These are phyloP conservation scores for Acanthisitta chloris DNA, from an alignment of 2,113 vertebrate genomes.

Conservation along the genomic window DNA sequence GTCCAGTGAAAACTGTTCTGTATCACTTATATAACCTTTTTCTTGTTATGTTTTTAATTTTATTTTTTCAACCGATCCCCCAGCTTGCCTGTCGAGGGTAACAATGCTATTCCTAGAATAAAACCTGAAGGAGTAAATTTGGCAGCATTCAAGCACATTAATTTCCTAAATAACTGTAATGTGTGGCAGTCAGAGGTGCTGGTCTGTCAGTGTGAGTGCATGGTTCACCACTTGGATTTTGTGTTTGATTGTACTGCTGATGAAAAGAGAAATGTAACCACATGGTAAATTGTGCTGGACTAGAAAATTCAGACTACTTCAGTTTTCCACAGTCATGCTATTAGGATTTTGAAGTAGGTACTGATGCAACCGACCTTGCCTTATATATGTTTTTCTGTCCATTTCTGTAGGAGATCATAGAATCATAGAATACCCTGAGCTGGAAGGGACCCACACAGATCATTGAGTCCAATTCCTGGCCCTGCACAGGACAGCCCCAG, in stretches of 20 bases:
- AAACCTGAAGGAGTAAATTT: neutral
- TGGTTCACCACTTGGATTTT: neutral
- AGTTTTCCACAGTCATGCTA: neutral
- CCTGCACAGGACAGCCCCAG: neutral
- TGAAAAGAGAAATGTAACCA: neutral
- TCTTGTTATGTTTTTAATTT: neutral
- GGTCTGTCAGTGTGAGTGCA: rapidly evolving
- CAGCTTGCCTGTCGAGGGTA: neutral
- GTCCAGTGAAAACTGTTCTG: neutral
- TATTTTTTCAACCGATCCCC: neutral
- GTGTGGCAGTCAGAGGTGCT: neutral
- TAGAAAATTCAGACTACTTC: neutral
- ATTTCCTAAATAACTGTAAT: neutral
- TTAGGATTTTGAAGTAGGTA: neutral
- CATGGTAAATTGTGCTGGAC: neutral
- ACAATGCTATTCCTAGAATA: neutral
- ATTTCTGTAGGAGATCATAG: neutral
- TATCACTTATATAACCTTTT: neutral
- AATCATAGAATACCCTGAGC: neutral
- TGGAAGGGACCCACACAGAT: too few species aligned
- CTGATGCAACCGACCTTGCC: neutral
- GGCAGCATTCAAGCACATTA: neutral
- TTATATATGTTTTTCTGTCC: neutral
- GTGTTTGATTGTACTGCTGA: rapidly evolving
- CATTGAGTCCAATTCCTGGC: neutral